A percentile compares a stretch with the other conserved stretches of the same genome.
Conservation (phyloP, 2,888 invertebrate species). For the Philhelius pedissequus region DNA sequence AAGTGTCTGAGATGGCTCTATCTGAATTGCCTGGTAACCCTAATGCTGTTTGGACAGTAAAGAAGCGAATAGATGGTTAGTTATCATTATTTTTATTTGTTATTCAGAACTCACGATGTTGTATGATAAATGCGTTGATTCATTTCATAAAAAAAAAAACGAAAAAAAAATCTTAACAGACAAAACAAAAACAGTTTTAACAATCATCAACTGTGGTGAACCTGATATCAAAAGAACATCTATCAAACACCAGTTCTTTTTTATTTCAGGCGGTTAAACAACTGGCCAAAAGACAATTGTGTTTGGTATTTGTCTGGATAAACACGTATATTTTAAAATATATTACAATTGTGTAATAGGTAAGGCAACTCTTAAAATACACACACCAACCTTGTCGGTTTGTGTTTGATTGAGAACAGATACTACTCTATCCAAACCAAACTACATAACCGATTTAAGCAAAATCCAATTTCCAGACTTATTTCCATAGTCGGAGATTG, state of each 20-base stretch:
- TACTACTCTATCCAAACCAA: slow-evolving; percentile 51
- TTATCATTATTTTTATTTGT: slow-evolving; percentile 69
- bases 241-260: slow-evolving; percentile 96
- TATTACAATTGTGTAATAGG: slow-evolving; percentile 70
- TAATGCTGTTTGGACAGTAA: slow-evolving; percentile 99
- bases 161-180: slow-evolving; percentile 49
- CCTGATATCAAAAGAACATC: slow-evolving; percentile 79
- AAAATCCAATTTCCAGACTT: slow-evolving; percentile 26
- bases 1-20: slow-evolving; percentile 99
- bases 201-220: slow-evolving; percentile 73
- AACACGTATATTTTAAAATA: slow-evolving; percentile 70
- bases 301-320: slow-evolving; percentile 62
- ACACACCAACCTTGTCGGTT: slow-evolving; percentile 27
- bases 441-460: background rate
- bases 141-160: slow-evolving; percentile 51
- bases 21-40: slow-evolving; percentile 99
- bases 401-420: slow-evolving; percentile 46
- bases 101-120: slow-evolving; percentile 10
- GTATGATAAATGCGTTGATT: slow-evolving; percentile 22
- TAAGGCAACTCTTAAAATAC: slow-evolving; percentile 75
- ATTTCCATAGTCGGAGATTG: slow-evolving; percentile 30
- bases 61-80: slow-evolving; percentile 97
- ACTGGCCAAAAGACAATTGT: slow-evolving; percentile 67
- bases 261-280: slow-evolving; percentile 85
- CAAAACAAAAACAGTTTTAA: slow-evolving; percentile 60